Base-by-base conservation (phyloP, 2,113 vertebrate species). In the Chitala chitala region DNA sequence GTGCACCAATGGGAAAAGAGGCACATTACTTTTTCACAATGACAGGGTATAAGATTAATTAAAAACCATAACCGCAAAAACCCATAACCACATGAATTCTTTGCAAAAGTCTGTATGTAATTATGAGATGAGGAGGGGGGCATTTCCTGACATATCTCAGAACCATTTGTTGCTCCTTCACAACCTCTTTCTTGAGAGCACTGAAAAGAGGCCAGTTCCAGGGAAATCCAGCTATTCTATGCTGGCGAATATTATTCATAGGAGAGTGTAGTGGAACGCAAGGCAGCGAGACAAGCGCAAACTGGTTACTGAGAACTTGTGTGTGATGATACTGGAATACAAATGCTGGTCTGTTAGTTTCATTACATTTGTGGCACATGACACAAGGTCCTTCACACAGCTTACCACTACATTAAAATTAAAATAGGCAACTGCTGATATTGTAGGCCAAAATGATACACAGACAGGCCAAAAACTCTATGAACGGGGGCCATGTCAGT, bases 51-150 rank as follows among this genome's bases (percentile, higher is more conserved):
- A 26, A 58, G 29, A 40, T 69, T 55, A 58, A 29, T 36, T 15
- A 9, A 15, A 40, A 54, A 6, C 10, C 10, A 54, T 38, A 73
- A 71, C 4, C 29, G 38, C 59, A 74, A 68, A 72, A 24, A 38
- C 31, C 38, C 59, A 55, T 40, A 80, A 71, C 64, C 20, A 46
- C 64, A 68, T n/a, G n/a, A n/a, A n/a, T n/a, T n/a, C n/a, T n/a
- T n/a, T n/a, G n/a, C 42, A 24, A 68, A 68, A 50, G 36, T 75
- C 83, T 82, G 83, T 24, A 58, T 61, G 33, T 68, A 74, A 80
- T 83, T 78, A 84, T 55, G 31, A 56, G 66, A 24, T 59, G 61
- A 73, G 33, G 63, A 26, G 44, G 63, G 44, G 59, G 59, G 38
- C 59, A 63, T 63, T 63, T 36, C 36, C 61, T 71, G 44, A 77